Evolutionary conservation across 2,113 vertebrate genomes (phyloP).

Genomic region (Austrofundulus limnaeus): DNA sequence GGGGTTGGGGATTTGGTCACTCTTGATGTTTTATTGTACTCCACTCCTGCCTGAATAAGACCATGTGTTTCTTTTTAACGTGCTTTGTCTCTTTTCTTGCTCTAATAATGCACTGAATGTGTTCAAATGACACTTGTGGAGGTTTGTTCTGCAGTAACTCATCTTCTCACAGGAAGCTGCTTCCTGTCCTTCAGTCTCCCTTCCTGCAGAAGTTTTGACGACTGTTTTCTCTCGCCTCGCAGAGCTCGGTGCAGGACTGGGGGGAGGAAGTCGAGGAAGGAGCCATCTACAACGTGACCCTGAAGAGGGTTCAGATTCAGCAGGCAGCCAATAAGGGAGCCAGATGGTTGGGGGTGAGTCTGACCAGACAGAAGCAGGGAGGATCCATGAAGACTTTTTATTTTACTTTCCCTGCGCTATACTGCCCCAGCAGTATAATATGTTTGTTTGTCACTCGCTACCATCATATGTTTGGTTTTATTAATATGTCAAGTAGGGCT

Average conservation of each 20-base stretch:
- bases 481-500: too few relatives aligned
- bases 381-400: background rate
- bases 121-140: conserved; percentile 4
- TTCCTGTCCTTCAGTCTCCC: background rate
- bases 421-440: too few relatives aligned
- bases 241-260: conserved; percentile 95
- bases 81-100: conserved; percentile 14
- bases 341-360: conserved; percentile 82
- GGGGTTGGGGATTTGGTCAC: conserved; percentile 62
- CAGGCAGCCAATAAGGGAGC: conserved; percentile 97
- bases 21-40: conserved; percentile 62
- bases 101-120: background rate
- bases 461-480: too few relatives aligned
- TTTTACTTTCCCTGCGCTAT: conserved; percentile 23
- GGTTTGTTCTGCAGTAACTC: background rate
- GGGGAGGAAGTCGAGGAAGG: conserved; percentile 97
- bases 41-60: conserved; percentile 22
- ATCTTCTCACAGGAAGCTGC: background rate
- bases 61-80: conserved; percentile 3
- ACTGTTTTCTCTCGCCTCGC: conserved; percentile 28
- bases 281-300: conserved; percentile 93
- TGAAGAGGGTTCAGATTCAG: conserved; percentile 94
- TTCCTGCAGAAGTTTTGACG: background rate
- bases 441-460: background rate
- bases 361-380: conserved; percentile 19